These are phyloP conservation scores for Charina bottae DNA, from an alignment of 2,113 vertebrate genomes.

Conservation along the genomic window DNA sequence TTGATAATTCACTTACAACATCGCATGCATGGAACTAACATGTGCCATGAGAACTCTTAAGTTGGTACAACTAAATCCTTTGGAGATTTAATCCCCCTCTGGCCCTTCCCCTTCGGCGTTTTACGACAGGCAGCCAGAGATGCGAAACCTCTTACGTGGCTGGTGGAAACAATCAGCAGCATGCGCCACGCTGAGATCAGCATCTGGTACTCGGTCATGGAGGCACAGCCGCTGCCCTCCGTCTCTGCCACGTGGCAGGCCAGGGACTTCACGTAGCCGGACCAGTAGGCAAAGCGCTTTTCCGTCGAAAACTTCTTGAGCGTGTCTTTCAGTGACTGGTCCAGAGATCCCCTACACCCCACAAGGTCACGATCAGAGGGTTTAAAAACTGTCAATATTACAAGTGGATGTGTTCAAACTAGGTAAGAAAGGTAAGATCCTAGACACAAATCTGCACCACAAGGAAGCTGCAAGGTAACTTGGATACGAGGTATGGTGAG, in stretches of 20 bases:
- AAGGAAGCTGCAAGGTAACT: neutral
- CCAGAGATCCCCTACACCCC: slow-evolving; percentile 85
- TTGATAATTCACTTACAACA: too few species aligned
- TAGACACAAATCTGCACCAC: neutral
- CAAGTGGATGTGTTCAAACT: neutral
- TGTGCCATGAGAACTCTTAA: neutral
- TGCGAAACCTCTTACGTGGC: slow-evolving; percentile 78
- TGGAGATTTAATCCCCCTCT: neutral
- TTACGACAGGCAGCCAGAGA: neutral
- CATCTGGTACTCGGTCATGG: slow-evolving; percentile 87
- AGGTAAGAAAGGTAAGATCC: neutral
- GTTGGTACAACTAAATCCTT: neutral
- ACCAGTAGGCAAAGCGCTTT: slow-evolving; percentile 94
- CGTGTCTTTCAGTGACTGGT: slow-evolving; percentile 87
- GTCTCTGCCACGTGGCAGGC: slow-evolving; percentile 84
- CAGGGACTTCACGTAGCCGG: slow-evolving; percentile 88
- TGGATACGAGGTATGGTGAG: too few species aligned
- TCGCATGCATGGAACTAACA: neutral
- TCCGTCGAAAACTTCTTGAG: slow-evolving; percentile 88
- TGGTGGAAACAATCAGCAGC: slow-evolving; percentile 91
- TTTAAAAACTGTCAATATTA: neutral
- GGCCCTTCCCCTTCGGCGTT: neutral
- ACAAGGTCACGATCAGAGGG: neutral
- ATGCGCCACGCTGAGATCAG: slow-evolving; percentile 94
- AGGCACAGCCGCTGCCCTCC: slow-evolving; percentile 81